Conservation (phyloP, 2,888 invertebrate genomes). For the Conus canariensis region DNA sequence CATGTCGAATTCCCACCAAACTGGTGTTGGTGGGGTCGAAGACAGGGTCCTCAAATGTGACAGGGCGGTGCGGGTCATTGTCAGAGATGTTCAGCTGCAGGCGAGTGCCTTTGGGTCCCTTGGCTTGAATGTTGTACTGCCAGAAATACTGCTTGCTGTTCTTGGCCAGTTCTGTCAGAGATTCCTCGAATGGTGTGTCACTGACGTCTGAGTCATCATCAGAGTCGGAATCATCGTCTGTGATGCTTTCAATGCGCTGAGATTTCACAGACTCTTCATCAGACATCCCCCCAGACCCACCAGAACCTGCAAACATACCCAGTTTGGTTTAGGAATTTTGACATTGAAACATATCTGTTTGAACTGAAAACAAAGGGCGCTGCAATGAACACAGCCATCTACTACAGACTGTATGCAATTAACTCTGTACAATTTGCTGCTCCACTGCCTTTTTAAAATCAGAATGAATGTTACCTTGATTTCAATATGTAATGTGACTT, state of each 20-base stretch:
- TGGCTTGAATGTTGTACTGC: conserved; percentile 99
- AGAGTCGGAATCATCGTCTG: conserved; percentile 22
- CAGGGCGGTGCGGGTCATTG: conserved; percentile 94
- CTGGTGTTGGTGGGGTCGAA: conserved; percentile 86
- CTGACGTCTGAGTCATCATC: conserved; percentile 50
- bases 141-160: conserved; percentile 87
- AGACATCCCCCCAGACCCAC: conserved; percentile 3
- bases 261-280: conserved; percentile 32
- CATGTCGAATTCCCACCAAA: conserved; percentile 67
- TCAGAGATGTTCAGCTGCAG: conserved; percentile 80
- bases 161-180: conserved; percentile 49
- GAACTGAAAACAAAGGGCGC: too few species aligned
- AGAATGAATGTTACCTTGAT: too few species aligned
- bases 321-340: neutral
- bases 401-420: too few species aligned
- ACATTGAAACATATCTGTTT: too few species aligned
- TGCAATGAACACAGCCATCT: too few species aligned
- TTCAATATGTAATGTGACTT: too few species aligned
- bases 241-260: neutral
- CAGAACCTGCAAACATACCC: conserved; percentile 32
- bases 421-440: too few species aligned
- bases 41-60: conserved; percentile 95
- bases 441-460: too few species aligned
- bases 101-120: conserved; percentile 97
- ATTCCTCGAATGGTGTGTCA: conserved; percentile 46